Conservation (phyloP, 2,797 vertebrate genomes). For the Phyllotis vaccarum region DNA sequence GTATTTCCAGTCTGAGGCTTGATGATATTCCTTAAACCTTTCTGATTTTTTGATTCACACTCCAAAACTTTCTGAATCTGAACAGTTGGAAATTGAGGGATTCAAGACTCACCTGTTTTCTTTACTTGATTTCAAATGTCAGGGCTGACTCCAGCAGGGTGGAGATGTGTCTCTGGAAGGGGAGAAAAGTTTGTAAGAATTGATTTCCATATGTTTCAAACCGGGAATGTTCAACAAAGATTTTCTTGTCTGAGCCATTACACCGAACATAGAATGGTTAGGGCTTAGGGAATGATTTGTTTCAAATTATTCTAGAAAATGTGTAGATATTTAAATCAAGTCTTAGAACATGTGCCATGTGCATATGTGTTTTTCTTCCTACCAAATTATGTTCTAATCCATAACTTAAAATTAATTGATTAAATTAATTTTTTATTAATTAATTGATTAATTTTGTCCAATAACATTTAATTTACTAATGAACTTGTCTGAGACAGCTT, state of each 20-base stretch:
- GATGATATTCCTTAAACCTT: slow-evolving; percentile 59
- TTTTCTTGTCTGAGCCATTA: background rate
- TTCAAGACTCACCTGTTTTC: slow-evolving; percentile 31
- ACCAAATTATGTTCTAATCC: slow-evolving; percentile 27
- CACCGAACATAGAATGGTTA: background rate
- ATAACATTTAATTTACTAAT: slow-evolving; percentile 23
- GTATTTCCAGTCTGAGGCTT: background rate
- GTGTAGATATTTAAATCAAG: slow-evolving; percentile 49
- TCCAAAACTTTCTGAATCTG: slow-evolving; percentile 62
- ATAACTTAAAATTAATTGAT: slow-evolving; percentile 44
- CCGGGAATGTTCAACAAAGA: background rate
- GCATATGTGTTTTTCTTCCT: slow-evolving; percentile 9
- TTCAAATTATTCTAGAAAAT: slow-evolving; percentile 40
- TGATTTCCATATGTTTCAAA: background rate
- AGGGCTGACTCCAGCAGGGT: background rate
- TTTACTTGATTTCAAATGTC: background rate
- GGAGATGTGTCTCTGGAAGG: background rate
- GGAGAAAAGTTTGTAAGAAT: background rate
- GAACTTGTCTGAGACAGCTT: slow-evolving; percentile 2
- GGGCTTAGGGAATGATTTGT: background rate
- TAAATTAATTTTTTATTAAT: too few species aligned
- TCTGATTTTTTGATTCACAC: slow-evolving; percentile 56
- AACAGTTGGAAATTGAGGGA: slow-evolving; percentile 64
- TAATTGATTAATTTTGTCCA: slow-evolving; percentile 27
- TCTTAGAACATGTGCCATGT: background rate